Conservation (phyloP, 2,113 vertebrate species). For the Aviceda subcristata region DNA sequence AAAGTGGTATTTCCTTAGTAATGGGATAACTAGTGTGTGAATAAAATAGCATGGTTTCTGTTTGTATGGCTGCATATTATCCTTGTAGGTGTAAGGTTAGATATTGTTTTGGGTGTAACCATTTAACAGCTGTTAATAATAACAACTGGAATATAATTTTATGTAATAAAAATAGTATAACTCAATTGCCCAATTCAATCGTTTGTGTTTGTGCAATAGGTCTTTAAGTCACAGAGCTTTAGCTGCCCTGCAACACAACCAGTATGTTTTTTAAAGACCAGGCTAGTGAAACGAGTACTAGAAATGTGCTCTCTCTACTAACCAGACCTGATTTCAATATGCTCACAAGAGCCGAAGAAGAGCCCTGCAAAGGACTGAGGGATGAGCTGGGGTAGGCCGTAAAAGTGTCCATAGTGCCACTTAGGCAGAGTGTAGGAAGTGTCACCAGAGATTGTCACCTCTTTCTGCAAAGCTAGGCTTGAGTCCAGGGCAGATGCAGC, state of each 20-base stretch:
- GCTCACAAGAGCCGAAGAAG: neutral
- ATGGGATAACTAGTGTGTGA: neutral
- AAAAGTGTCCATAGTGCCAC: too few species aligned
- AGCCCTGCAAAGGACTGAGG: neutral
- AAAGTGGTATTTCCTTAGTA: neutral
- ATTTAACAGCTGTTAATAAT: neutral
- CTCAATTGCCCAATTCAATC: neutral
- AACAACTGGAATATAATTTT: neutral
- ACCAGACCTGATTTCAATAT: neutral
- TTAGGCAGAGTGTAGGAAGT: neutral
- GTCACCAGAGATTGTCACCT: neutral
- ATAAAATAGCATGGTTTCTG: neutral
- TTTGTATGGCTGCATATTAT: neutral
- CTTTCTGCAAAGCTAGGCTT: neutral
- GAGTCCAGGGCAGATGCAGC: accelerated
- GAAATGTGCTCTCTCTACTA: neutral
- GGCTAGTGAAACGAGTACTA: neutral
- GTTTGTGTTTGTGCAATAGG: neutral
- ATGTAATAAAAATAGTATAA: neutral
- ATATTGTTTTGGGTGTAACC: neutral
- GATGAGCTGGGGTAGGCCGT: neutral
- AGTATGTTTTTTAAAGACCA: neutral
- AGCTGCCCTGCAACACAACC: neutral
- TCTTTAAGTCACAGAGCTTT: neutral
- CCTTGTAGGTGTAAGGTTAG: neutral